Percentiles rank a stretch among this genome's conserved stretches.
Conservation (phyloP, 2,888 invertebrate genomes). For the Drosophila greeni region DNA sequence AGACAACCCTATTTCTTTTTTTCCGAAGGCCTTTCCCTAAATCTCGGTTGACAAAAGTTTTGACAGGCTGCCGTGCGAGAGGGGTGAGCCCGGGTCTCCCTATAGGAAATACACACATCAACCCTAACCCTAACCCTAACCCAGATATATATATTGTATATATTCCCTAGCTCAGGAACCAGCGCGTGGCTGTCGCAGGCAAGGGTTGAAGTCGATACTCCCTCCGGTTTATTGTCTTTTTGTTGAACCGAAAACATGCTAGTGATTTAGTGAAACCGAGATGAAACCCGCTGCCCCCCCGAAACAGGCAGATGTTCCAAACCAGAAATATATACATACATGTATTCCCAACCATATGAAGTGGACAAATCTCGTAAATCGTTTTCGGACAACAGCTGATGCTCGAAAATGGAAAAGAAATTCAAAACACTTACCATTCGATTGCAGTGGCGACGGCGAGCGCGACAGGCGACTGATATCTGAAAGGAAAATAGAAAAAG, state of each 20-base stretch:
- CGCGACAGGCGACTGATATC: conserved; percentile 84
- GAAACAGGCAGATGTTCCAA: conserved; percentile 67
- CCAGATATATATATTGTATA: conserved; percentile 13
- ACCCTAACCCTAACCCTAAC: conserved; percentile 15
- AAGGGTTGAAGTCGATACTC: conserved; percentile 52
- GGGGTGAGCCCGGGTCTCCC: conserved; percentile 6
- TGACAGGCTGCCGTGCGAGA: conserved; percentile 54
- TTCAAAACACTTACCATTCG: conserved; percentile 82
- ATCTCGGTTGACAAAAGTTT: conserved; percentile 58
- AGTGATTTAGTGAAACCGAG: conserved; percentile 71
- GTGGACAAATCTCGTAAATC: conserved; percentile 76
- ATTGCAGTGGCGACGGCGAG: conserved; percentile 88
- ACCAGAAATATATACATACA: conserved; percentile 18
- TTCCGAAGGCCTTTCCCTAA: conserved; percentile 15
- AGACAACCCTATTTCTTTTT: conserved; percentile 15
- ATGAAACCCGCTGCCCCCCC: conserved; percentile 55
- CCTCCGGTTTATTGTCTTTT: conserved; percentile 50
- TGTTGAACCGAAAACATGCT: conserved; percentile 43
- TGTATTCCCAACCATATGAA: conserved; percentile 27
- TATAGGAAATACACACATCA: conserved; percentile 23
- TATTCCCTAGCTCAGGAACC: conserved; percentile 12
- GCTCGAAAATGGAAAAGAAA: conserved; percentile 28
- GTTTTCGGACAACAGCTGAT: conserved; percentile 70
- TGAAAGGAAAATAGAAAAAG: conserved; percentile 57
- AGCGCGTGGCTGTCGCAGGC: conserved; percentile 62